A percentile compares a stretch with the other conserved stretches of the same genome.
Conservation (phyloP, 2,888 invertebrate genomes). For the Megamerina dolium region DNA sequence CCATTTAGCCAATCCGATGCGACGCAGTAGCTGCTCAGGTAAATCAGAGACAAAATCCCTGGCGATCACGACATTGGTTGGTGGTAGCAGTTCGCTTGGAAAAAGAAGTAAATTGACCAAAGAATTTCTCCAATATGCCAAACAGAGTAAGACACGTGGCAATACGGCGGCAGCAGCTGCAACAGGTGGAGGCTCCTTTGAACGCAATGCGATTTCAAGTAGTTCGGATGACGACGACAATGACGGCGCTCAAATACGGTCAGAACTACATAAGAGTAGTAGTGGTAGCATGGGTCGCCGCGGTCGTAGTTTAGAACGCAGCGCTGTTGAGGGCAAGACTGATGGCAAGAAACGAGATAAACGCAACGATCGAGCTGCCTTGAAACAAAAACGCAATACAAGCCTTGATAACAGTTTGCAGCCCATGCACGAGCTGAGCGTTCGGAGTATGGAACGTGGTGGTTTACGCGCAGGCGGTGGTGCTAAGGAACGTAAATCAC, state of each 20-base stretch:
- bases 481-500: slow-evolving; percentile 20
- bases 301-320: slow-evolving; percentile 41
- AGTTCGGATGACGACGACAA: slow-evolving; percentile 34
- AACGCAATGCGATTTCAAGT: slow-evolving; percentile 36
- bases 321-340: slow-evolving; percentile 22
- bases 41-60: slow-evolving; percentile 22
- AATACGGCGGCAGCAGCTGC: slow-evolving; percentile 4
- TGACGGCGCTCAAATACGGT: slow-evolving; percentile 26
- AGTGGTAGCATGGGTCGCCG: slow-evolving; percentile 27
- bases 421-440: slow-evolving; percentile 1
- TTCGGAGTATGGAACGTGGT: not conserved
- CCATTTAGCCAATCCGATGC: slow-evolving; percentile 46
- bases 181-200: slow-evolving; percentile 14
- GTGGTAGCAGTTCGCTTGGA: slow-evolving; percentile 32
- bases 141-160: slow-evolving; percentile 24
- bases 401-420: slow-evolving; percentile 38
- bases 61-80: not conserved
- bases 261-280: slow-evolving; percentile 3
- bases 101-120: slow-evolving; percentile 38
- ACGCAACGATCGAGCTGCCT: slow-evolving; percentile 36
- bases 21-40: slow-evolving; percentile 32
- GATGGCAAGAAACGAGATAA: slow-evolving; percentile 28
- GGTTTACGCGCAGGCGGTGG: slow-evolving; percentile 15
- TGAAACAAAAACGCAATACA: slow-evolving; percentile 45
- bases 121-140: slow-evolving; percentile 36